phyloP scores from a whole-genome alignment of 2,113 vertebrate species.

The Thalassoma bifasciatum region DNA sequence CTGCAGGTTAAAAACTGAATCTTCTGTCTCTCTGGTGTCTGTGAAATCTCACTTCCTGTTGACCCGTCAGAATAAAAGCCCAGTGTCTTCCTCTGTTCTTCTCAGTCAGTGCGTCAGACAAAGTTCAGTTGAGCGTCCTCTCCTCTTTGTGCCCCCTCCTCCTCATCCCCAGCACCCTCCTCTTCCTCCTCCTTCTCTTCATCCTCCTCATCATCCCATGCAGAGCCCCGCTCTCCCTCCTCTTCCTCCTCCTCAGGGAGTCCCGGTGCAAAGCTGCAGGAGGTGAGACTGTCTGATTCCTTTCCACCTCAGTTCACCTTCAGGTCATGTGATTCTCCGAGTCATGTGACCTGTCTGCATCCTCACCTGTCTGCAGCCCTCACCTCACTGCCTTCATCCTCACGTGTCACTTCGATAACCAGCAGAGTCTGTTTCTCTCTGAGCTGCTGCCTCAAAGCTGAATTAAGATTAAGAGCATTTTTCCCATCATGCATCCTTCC shows the following conservation, averaged over 20 bases:
- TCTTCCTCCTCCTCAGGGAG: conserved; percentile 67
- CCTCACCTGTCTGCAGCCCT: background rate
- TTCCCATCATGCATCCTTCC: too few species aligned
- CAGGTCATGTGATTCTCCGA: conserved; percentile 7
- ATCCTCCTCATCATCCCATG: conserved; percentile 66
- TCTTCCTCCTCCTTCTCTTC: conserved; percentile 60
- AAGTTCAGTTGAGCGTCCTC: conserved; percentile 43
- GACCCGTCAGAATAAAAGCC: too few species aligned
- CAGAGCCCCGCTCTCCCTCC: conserved; percentile 66
- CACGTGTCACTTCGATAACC: background rate
- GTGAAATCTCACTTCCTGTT: too few species aligned
- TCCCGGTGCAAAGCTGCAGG: conserved; percentile 53
- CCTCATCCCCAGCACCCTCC: conserved; percentile 57
- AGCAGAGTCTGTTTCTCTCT: too few species aligned
- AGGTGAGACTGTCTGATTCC: conserved; percentile 66
- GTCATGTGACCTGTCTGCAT: conserved; percentile 36
- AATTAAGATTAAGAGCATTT: too few species aligned
- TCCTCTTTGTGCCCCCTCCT: conserved; percentile 32
- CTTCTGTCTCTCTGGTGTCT: too few species aligned
- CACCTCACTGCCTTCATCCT: background rate
- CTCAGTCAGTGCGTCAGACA: conserved; percentile 56
- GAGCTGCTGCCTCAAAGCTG: too few species aligned
- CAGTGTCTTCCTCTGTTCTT: background rate
- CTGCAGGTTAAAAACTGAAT: too few species aligned
- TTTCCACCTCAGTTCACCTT: conserved; percentile 31